Percentiles rank a stretch among this genome's conserved stretches.
Conservation (phyloP, 2,888 invertebrate genomes). For the Crossocerus cetratus region DNA sequence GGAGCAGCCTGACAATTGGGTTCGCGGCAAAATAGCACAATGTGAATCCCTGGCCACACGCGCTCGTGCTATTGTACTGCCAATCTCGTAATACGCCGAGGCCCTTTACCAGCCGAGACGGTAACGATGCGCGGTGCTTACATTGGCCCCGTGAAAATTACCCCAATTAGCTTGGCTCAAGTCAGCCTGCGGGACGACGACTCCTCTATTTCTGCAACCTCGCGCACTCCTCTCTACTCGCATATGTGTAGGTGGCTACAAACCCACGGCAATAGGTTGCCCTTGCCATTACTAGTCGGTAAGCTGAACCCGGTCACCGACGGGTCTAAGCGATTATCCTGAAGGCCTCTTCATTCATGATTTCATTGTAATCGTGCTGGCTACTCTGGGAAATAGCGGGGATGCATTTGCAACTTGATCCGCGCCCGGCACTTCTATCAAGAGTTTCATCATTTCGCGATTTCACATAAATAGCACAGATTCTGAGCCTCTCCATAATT, state of each 20-base stretch:
- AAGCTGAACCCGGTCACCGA: background rate
- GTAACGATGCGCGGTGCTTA: conserved; percentile 66
- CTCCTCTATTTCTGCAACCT: conserved; percentile 8
- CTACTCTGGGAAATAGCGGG: too few species aligned
- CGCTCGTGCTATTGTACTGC: conserved; percentile 35
- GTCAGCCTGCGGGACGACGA: conserved; percentile 27
- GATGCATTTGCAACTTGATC: too few species aligned
- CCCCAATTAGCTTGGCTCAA: conserved; percentile 66
- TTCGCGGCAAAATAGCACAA: conserved; percentile 41
- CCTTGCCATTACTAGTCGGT: conserved; percentile 34
- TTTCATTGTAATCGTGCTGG: too few species aligned
- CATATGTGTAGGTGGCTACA: background rate
- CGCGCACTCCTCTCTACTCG: background rate
- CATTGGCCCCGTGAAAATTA: conserved; percentile 70
- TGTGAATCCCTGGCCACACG: conserved; percentile 38
- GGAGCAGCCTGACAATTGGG: conserved; percentile 32
- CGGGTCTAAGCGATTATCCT: background rate
- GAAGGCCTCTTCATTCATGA: too few species aligned
- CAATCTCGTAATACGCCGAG: conserved; percentile 58
- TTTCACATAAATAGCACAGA: too few species aligned
- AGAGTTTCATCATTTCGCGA: too few species aligned
- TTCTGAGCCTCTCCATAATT: too few species aligned
- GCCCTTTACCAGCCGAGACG: conserved; percentile 49
- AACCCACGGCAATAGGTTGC: conserved; percentile 20
- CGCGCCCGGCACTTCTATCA: too few species aligned